These are phyloP conservation scores for Amphiprion clarkii DNA, from an alignment of 2,797 vertebrate species.

Conservation along the genomic window DNA sequence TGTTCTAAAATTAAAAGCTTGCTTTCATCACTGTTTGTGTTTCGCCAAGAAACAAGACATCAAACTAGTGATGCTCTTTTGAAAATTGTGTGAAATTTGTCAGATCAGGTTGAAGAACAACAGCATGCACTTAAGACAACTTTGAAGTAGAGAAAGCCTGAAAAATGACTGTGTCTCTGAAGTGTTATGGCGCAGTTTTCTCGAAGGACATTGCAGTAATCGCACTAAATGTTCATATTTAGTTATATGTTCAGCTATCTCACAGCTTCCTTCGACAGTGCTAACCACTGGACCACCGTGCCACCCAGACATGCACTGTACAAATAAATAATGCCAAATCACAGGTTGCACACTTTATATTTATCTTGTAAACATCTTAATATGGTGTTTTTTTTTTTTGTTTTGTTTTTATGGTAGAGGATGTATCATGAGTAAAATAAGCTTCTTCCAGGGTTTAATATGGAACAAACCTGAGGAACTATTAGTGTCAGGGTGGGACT, in stretches of 20 bases:
- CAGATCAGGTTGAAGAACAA: neutral
- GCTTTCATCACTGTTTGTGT: neutral
- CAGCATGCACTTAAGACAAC: neutral
- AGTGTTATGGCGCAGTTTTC: neutral
- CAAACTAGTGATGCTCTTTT: conserved; percentile 1
- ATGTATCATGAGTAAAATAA: no score
- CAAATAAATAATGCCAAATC: no score
- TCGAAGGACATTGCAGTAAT: conserved; percentile 21
- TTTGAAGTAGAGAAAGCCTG: neutral
- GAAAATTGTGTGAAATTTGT: neutral
- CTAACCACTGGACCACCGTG: no score
- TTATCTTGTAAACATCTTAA: no score
- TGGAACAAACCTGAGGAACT: no score
- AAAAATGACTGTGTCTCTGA: conserved; percentile 2
- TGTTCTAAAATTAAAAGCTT: neutral
- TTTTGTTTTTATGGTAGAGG: no score
- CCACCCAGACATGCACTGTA: no score
- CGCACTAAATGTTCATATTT: conserved; percentile 3
- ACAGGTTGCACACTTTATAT: no score
- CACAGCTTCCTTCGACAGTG: no score
- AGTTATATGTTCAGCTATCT: neutral
- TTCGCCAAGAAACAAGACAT: neutral
- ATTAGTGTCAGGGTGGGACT: no score
- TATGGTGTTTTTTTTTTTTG: no score
- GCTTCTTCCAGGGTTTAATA: no score